These are phyloP conservation scores for Proisotoma minuta DNA, from an alignment of 2,888 invertebrate species.

Conservation along the genomic window DNA sequence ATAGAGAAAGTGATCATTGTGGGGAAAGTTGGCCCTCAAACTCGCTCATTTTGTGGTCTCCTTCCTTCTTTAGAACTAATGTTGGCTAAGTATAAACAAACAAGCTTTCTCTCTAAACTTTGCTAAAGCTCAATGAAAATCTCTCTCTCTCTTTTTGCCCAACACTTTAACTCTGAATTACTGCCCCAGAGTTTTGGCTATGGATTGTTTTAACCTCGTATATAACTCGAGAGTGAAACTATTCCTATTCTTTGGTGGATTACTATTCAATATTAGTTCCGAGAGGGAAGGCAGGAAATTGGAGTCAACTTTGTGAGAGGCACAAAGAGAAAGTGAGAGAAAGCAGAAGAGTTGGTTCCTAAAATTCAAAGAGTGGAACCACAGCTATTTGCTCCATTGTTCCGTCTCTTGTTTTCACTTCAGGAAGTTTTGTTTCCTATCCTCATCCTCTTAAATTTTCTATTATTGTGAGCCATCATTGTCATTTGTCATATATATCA, in stretches of 20 bases:
- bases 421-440: too few species aligned
- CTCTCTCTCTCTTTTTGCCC: too few species aligned
- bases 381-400: constrained; percentile 13
- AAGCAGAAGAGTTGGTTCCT: constrained; percentile 1
- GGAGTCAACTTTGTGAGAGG: constrained; percentile 10
- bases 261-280: not conserved
- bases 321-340: constrained; percentile 6
- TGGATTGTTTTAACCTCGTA: not conserved
- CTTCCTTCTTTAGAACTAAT: not conserved
- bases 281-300: constrained; percentile 7
- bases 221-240: too few species aligned
- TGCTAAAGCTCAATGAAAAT: too few species aligned
- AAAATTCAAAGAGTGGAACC: not conserved
- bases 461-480: too few species aligned
- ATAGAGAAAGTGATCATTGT: not conserved
- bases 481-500: too few species aligned
- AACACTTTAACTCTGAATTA: not conserved
- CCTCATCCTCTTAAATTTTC: too few species aligned
- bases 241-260: not conserved
- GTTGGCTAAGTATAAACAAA: too few species aligned
- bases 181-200: not conserved
- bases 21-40: not conserved
- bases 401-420: not conserved
- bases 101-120: too few species aligned
- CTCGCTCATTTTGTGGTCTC: not conserved